phyloP scores from a whole-genome alignment of 2,797 vertebrate species.

The Spinibarbus caldwelli region DNA sequence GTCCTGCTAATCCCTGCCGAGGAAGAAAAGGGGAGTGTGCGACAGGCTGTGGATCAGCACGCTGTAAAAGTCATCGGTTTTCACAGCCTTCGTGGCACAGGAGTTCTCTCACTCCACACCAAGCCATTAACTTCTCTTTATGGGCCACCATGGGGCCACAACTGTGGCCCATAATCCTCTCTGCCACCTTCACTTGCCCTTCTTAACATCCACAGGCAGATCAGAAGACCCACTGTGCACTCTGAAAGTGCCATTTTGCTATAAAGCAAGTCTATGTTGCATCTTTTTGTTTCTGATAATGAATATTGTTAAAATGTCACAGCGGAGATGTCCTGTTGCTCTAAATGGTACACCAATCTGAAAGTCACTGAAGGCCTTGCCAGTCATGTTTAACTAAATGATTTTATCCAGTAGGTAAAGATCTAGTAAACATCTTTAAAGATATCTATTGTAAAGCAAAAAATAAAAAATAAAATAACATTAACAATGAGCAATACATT shows the following conservation, averaged over 20 bases:
- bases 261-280: conserved; percentile 18
- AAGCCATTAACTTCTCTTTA: conserved; percentile 82
- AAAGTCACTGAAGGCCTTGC: background rate
- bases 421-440: background rate
- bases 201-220: conserved; percentile 60
- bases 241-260: conserved; percentile 13
- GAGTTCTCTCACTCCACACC: conserved; percentile 78
- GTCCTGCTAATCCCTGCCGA: conserved; percentile 55
- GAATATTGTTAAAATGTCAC: conserved; percentile 14
- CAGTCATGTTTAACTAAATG: background rate
- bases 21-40: conserved; percentile 58
- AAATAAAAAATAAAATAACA: no score
- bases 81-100: conserved; percentile 71
- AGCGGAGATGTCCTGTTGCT: background rate
- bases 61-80: conserved; percentile 82
- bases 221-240: conserved; percentile 18
- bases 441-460: background rate
- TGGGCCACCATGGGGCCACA: conserved; percentile 69
- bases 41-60: conserved; percentile 74
- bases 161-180: conserved; percentile 76
- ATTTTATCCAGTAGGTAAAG: background rate
- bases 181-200: conserved; percentile 80
- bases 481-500: background rate
- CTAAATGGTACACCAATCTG: background rate
- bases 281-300: conserved; percentile 12